Evolutionary conservation across 1,140 invertebrate species (phyloP), one percentile per base, ranked within the genome.

Genomic region (Calliopsis andreniformis): DNA sequence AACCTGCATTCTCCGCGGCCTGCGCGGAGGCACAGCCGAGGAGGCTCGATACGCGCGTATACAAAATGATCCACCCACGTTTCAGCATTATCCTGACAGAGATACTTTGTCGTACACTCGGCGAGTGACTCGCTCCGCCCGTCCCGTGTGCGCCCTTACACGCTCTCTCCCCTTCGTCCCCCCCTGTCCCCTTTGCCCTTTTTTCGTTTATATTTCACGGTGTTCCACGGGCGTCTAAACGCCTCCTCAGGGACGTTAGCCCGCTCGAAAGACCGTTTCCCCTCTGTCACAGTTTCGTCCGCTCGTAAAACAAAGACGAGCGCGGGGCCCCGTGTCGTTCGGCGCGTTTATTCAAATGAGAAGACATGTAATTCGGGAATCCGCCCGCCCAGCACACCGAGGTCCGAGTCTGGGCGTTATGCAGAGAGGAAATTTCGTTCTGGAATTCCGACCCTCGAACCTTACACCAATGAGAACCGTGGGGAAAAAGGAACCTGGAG

Each of bases 301-400:
- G 35, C 35, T 32, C 70, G 61, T 62, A 72, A 78, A 78, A 78
- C 73, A 76, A 76, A 79, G 78, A 62, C 72, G 59, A 56, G 63
- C 42, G 23, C 23, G n/a, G 35, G 35, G 35, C 43, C 49, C 53
- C 47, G 63, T 63, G 79, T 85, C 78, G 68, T 67, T 42, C 62
- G 69, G 70, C 73, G 76, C 85, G 84, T 85, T 85, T 86, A 86
- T 86, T 86, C 83, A 86, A 86, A 85, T 86, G 78, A 86, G 83
- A 80, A n/a, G 72, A 47, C 83, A 76, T 85, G 84, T 86, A 85
- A 86, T 86, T 86, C 77, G 83, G 84, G 79, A 85, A 84, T 85
- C 85, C 84, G 77, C 71, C 71, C 76, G 39, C 78, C 55, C 18
- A 35, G 12, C 55, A 42, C 64, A 56, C 32, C 35, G 76, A 16